Percentiles rank a stretch among this genome's conserved stretches.
phyloP scores from a whole-genome alignment of 2,797 vertebrate genomes.

The Poecilia picta region DNA sequence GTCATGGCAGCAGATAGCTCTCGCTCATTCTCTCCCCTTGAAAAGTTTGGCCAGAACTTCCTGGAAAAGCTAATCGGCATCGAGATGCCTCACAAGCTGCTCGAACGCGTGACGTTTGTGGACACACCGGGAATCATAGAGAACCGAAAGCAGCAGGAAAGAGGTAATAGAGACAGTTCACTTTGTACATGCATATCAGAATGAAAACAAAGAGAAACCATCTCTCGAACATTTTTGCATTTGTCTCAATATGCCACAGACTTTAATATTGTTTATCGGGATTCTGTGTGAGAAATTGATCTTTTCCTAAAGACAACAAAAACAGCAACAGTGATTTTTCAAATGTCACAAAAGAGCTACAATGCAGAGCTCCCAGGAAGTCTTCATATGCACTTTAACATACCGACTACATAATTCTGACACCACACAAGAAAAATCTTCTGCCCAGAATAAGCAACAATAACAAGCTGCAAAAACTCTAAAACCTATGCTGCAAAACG shows the following conservation, averaged over 20 bases:
- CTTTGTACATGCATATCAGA: neutral
- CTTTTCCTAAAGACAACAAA: neutral
- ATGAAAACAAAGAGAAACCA: neutral
- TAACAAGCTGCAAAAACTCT: neutral
- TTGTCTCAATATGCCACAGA: neutral
- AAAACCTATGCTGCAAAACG: neutral
- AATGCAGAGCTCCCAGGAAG: neutral
- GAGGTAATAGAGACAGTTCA: constrained; percentile 82
- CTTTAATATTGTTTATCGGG: neutral
- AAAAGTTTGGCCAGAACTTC: constrained; percentile 99
- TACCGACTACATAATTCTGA: neutral
- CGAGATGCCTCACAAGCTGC: constrained; percentile 96
- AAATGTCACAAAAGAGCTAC: neutral
- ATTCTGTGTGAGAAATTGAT: neutral
- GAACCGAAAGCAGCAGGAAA: constrained; percentile 98
- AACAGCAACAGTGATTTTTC: neutral
- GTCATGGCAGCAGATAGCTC: constrained; percentile 98
- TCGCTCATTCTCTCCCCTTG: constrained; percentile 94
- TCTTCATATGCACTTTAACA: neutral
- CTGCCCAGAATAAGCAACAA: neutral
- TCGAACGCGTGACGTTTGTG: constrained; percentile 95
- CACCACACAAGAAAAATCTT: neutral
- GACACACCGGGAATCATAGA: constrained; percentile 98
- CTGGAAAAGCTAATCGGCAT: constrained; percentile 97
- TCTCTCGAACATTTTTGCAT: neutral